Base-by-base conservation (phyloP, 2,113 vertebrate genomes). In the Montifringilla adamsi region DNA sequence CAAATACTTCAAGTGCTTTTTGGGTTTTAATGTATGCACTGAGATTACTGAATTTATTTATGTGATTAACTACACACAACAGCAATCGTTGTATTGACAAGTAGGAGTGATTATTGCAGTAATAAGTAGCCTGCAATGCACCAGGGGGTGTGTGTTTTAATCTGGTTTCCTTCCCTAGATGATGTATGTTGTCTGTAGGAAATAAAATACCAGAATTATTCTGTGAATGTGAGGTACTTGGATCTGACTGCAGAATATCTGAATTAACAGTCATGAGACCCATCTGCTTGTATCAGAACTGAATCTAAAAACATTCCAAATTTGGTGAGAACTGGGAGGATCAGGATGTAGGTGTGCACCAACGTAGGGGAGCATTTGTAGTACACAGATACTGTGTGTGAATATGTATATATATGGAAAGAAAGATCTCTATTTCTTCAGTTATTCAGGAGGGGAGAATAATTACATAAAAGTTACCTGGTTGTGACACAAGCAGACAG, bases 71-170 rank as follows among this genome's bases (percentile, higher is more conserved):
- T 84, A 41, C 69, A 50, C 30, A 46, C 35, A n/a, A 76, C 83
- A 89, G 63, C 75, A 87, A 50, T 79, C 72, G 72, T 78, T 11
- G 27, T 94, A 93, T 94, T 93, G 94, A 94, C 83, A 93, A 86
- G 80, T 35, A 63, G 75, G 63, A 94, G 70, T 79, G 87, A 93
- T 92, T 75, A 73, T 91, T 95, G 88, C 94, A 74, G 93, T 52
- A 79, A 78, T 84, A 66, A 75, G 88, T 78, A 74, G 78, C 68
- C 96, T 96, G 95, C 95, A 95, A 74, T 95, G 96, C 95, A 94
- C 77, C 94, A 94, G 62, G 31, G 56, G 27, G 6, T 55, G 46
- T 69, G 58, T 39, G 7, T 46, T 68, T 93, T 74, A 84, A 72
- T 84, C 72, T 58, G 26, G n/a, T 81, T 86, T 70, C 64, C 76